Evolutionary conservation across 2,797 vertebrate genomes (phyloP), one percentile per base, ranked within the genome.

Genomic region (Manis javanica): DNA sequence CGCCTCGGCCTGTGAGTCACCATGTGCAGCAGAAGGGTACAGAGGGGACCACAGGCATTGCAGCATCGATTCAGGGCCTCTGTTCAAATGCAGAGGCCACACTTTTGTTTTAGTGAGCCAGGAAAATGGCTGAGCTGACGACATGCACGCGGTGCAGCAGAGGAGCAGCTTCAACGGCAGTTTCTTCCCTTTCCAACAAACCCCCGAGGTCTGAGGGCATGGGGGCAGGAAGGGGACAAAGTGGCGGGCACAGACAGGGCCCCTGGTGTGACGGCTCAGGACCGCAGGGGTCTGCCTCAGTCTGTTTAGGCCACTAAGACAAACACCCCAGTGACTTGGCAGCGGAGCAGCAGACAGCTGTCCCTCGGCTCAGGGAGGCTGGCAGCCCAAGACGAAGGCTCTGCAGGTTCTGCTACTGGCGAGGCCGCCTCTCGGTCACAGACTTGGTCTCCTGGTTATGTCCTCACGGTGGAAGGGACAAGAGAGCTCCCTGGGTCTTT

Each of bases 231-330:
- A 14, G 24, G 16, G 5, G 14, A 37, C 51, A 2, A 5, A 11
- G 46, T 2, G 6, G 9, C 2, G 11, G 7, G 63, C 0, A 3
- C 74, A 16, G 84, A 6, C 3, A 13, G 29, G 19, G 87, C 6
- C 39, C 19, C 11, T 0, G 0, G 18, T 2, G 15, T 12, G 1
- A 3, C 5, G 14, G 5, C 34, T 34, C 61, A 10, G 51, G 68
- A 66, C 37, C 29, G 2, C 15, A 2, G 0, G 7, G 4, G 24
- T 18, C 24, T 18, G 29, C 7, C 68, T n/a, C 7, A 11, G 21
- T 7, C 42, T 5, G 8, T 34, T 6, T 53, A n/a, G 31, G 31
- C 21, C 0, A 9, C 31, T 9, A 0, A 49, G 23, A 16, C 1
- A 1, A 31, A 59, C 12, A 6, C 13, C 3, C 31, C 19, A 2